Conservation (phyloP, 1,140 invertebrate genomes). For the Drosophila nasuta region DNA sequence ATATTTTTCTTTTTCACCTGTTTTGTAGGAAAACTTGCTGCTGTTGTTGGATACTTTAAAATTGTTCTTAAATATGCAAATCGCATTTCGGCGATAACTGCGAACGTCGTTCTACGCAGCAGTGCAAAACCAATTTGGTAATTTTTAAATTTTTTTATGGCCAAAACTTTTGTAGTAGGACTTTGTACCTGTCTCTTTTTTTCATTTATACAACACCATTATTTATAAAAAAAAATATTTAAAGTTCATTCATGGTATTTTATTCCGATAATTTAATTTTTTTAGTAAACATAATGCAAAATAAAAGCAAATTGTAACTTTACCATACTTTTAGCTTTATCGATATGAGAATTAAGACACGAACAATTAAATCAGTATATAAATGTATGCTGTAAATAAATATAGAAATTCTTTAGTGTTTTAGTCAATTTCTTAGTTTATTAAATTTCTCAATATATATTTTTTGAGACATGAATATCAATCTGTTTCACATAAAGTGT, state of each 20-base stretch:
- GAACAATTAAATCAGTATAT: too few species aligned
- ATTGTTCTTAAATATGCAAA: conserved; percentile 66
- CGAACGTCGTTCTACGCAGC: conserved; percentile 1
- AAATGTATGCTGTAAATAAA: too few species aligned
- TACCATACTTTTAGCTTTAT: too few species aligned
- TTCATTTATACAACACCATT: not conserved
- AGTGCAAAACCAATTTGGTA: conserved; percentile 41
- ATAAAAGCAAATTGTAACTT: too few species aligned
- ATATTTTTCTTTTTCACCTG: conserved; percentile 37
- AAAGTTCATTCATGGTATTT: too few species aligned
- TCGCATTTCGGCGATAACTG: conserved; percentile 52
- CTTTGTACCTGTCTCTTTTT: not conserved
- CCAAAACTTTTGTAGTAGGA: conserved; percentile 26
- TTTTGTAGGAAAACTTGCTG: conserved; percentile 4
- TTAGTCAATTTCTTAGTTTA: not conserved
- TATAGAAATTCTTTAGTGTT: too few species aligned
- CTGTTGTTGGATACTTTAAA: conserved; percentile 23
- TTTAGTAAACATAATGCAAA: too few species aligned
- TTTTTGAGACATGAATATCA: too few species aligned
- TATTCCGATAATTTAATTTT: too few species aligned
- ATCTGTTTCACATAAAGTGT: too few species aligned
- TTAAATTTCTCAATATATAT: not conserved
- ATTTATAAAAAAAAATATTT: too few species aligned
- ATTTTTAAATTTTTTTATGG: conserved; percentile 34
- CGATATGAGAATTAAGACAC: too few species aligned